Percentiles rank a stretch among this genome's conserved stretches.
Conservation (phyloP, 2,797 vertebrate species). For the Enteromius argenteus region DNA sequence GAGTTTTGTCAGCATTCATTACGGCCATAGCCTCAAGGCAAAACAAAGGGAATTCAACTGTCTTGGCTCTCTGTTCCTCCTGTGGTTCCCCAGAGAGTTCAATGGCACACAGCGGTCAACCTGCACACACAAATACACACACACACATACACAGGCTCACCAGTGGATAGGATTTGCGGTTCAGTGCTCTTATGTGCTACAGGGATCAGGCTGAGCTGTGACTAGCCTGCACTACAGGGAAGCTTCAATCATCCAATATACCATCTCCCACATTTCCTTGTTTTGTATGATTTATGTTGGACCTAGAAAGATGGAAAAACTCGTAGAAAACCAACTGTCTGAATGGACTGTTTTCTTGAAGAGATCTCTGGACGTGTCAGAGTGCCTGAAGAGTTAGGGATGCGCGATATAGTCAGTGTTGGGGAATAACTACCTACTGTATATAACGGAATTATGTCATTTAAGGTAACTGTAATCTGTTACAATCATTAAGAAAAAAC, state of each 20-base stretch:
- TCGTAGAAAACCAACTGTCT: constrained; percentile 28
- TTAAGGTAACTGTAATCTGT: background rate
- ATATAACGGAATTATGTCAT: background rate
- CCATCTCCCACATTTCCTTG: constrained; percentile 47
- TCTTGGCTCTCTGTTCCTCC: constrained; percentile 62
- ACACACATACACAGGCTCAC: constrained; percentile 29
- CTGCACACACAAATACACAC: constrained; percentile 47
- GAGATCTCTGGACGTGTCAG: background rate
- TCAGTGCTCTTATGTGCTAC: constrained; percentile 58
- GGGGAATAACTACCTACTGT: background rate
- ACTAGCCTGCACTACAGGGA: constrained; percentile 49
- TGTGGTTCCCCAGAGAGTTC: constrained; percentile 61
- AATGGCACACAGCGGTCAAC: constrained; percentile 62
- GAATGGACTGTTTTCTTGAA: constrained; percentile 19
- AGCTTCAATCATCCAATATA: constrained; percentile 48
- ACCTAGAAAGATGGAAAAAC: constrained; percentile 26
- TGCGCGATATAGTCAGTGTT: background rate
- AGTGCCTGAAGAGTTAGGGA: background rate
- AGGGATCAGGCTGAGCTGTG: constrained; percentile 57
- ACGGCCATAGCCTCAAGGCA: constrained; percentile 61
- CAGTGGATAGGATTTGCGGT: constrained; percentile 54
- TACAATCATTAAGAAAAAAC: no score
- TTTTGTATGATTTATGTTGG: constrained; percentile 58
- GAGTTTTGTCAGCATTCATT: constrained; percentile 67
- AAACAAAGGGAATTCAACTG: constrained; percentile 63